These are phyloP conservation scores for Atlantisia rogersi DNA, from an alignment of 2,113 vertebrate species.

Conservation along the genomic window DNA sequence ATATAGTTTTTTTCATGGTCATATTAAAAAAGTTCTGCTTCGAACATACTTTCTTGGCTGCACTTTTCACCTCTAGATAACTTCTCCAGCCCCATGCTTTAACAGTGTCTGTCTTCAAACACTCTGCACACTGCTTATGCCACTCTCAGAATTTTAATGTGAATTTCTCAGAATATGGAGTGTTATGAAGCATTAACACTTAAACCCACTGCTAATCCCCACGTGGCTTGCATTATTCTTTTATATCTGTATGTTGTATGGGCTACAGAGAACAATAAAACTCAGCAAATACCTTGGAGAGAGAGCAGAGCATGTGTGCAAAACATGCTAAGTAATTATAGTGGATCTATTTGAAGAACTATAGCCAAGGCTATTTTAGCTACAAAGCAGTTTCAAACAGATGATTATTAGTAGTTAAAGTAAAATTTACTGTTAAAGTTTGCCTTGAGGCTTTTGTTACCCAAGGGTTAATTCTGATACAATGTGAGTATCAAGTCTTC, in stretches of 20 bases:
- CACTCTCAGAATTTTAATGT: slow-evolving; percentile 66
- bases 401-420: neutral
- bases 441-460: neutral
- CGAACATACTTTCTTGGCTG: slow-evolving; percentile 12
- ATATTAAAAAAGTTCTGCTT: neutral
- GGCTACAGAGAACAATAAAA: slow-evolving; percentile 57
- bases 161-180: slow-evolving; percentile 56
- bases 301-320: neutral
- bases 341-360: neutral
- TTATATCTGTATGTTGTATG: slow-evolving; percentile 41
- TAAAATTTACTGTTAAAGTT: neutral
- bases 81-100: neutral
- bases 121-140: neutral
- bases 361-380: neutral
- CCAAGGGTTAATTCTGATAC: neutral
- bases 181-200: slow-evolving; percentile 67
- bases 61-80: slow-evolving; percentile 59
- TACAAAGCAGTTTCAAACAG: neutral
- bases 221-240: slow-evolving; percentile 55
- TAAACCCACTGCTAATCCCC: slow-evolving; percentile 68
- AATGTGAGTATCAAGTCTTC: neutral
- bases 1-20: neutral
- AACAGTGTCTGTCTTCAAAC: slow-evolving; percentile 43
- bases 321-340: slow-evolving; percentile 35
- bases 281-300: slow-evolving; percentile 14